A percentile compares a stretch with the other conserved stretches of the same genome.
phyloP scores from a whole-genome alignment of 2,888 invertebrate species.

The Dysmachus trigonus region DNA sequence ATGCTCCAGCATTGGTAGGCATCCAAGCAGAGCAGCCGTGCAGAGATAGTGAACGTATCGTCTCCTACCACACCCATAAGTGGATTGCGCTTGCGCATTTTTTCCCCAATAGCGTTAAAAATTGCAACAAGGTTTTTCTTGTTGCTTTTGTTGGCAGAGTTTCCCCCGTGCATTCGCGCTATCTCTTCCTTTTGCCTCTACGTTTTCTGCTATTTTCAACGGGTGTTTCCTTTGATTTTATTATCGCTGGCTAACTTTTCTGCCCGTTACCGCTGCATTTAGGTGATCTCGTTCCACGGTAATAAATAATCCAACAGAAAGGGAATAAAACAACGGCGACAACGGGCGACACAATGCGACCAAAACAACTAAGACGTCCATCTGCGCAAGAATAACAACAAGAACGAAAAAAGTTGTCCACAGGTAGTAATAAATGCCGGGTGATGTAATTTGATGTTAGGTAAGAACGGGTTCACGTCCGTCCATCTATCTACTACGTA shows the following conservation, averaged over 20 bases:
- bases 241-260: constrained; percentile 9
- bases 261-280: constrained; percentile 22
- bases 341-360: constrained; percentile 33
- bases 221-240: constrained; percentile 32
- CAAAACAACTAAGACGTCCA: neutral
- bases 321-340: constrained; percentile 21
- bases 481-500: constrained; percentile 34
- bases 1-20: neutral
- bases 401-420: constrained; percentile 16
- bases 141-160: constrained; percentile 15
- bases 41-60: constrained; percentile 37
- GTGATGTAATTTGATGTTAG: constrained; percentile 45
- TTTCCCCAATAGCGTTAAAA: constrained; percentile 34
- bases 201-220: constrained; percentile 3
- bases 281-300: constrained; percentile 44
- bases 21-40: constrained; percentile 37
- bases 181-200: constrained; percentile 4
- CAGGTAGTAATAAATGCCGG: constrained; percentile 36
- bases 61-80: constrained; percentile 51
- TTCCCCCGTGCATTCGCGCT: neutral
- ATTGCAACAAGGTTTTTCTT: constrained; percentile 47
- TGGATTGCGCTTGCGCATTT: constrained; percentile 46
- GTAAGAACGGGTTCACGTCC: constrained; percentile 44
- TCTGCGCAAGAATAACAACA: constrained; percentile 24
- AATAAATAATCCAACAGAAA: constrained; percentile 42